Conservation (phyloP, 1,140 invertebrate species). For the Euura lappo region DNA sequence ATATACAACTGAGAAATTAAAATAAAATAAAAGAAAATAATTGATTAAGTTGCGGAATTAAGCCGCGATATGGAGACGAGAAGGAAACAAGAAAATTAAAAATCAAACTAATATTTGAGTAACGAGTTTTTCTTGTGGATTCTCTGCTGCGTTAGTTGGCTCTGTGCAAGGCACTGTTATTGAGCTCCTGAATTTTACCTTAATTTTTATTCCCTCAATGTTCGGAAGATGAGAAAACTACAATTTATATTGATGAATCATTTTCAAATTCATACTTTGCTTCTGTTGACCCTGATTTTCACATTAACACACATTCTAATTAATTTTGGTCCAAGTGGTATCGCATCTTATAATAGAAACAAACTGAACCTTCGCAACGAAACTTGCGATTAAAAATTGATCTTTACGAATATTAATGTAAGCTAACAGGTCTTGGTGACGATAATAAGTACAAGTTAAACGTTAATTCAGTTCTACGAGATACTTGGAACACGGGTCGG, state of each 20-base stretch:
- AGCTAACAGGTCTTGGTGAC: too few relatives aligned
- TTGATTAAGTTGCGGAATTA: slow-evolving; percentile 4
- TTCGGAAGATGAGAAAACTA: slow-evolving; percentile 11
- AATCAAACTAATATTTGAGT: not conserved
- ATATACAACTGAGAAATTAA: slow-evolving; percentile 31
- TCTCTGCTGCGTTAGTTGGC: slow-evolving; percentile 8
- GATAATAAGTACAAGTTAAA: too few relatives aligned
- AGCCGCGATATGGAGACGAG: not conserved
- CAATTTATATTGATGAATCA: slow-evolving; percentile 10
- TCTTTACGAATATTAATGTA: too few relatives aligned
- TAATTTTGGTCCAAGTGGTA: slow-evolving; percentile 30
- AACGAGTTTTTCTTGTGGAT: not conserved
- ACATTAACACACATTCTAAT: slow-evolving; percentile 5
- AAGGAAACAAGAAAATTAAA: not conserved
- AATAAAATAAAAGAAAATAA: not conserved
- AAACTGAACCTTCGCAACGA: too few relatives aligned
- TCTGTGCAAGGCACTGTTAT: slow-evolving; percentile 21
- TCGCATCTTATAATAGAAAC: slow-evolving; percentile 9
- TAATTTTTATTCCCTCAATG: slow-evolving; percentile 10
- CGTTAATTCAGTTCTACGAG: too few relatives aligned
- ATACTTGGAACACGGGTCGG: too few relatives aligned
- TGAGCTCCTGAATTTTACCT: slow-evolving; percentile 13
- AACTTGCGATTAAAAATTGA: too few relatives aligned
- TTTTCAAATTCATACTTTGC: slow-evolving; percentile 11
- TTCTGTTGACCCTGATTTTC: slow-evolving; percentile 20